Evolutionary conservation across 2,888 invertebrate genomes (phyloP), one percentile per base, ranked within the genome.

Genomic region (Alsophila aescularia): DNA sequence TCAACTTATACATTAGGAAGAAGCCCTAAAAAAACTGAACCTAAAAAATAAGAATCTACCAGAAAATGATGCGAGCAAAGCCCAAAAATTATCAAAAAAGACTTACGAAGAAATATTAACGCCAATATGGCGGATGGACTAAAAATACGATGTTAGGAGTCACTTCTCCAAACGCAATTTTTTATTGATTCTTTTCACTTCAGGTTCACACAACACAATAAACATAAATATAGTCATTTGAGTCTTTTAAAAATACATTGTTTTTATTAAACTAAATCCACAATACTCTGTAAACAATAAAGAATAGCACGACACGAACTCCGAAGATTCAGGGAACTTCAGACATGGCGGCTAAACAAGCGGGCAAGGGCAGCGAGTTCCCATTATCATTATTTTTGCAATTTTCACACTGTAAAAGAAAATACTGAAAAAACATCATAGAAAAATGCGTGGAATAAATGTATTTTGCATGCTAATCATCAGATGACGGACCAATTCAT

Each of bases 101-200:
- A 90, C 91, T 90, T 90, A 90, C 91, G 90, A 90, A 88, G 85
- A 89, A 81, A 88, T 92, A 92, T 90, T 91, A 93, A 93, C 92
- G 92, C 93, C 94, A 94, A 94, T 93, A 94, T 94, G 94, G 94
- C 94, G 94, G 93, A 93, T 91, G 92, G 89, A 93, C 92, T 92
- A 92, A 92, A 92, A 91, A 92, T 92, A 92, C 90, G 90, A 87
- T 87, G 90, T 82, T 79, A 85, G 54, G 83, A 87, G 87, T 81
- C 78, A 87, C 85, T 89, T 83, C 85, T 83, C 80, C 81, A 81
- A 87, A 81, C 77, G 79, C 81, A 81, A 85, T 55, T 81, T 81
- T 84, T 71, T 84, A 87, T 79, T 69, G 83, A 85, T 85, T 85
- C 79, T 78, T 81, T 80, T 74, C 72, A 81, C 78, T 79, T 74